phyloP scores from a whole-genome alignment of 2,888 invertebrate genomes.

The Synanthedon myopaeformis region DNA sequence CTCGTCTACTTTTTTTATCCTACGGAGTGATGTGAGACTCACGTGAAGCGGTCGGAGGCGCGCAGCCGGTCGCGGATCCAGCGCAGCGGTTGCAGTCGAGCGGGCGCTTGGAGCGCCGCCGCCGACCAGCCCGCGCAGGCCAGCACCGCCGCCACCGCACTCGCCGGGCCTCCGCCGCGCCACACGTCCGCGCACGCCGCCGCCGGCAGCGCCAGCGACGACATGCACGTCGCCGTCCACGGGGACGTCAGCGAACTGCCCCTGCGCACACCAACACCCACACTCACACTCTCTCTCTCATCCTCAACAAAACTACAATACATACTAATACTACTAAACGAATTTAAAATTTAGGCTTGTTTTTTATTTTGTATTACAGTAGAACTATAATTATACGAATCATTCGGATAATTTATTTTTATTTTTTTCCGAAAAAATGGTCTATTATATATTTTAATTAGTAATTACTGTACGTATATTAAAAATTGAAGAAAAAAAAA shows the following conservation, averaged over 20 bases:
- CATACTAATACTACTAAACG: too few relatives aligned
- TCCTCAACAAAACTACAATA: too few relatives aligned
- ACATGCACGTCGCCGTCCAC: slow-evolving; percentile 86
- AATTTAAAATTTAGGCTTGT: too few relatives aligned
- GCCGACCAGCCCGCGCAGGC: slow-evolving; percentile 26
- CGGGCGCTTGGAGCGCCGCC: slow-evolving; percentile 5
- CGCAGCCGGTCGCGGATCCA: slow-evolving; percentile 26
- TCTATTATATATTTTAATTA: too few relatives aligned
- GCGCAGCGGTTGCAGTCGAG: slow-evolving; percentile 4
- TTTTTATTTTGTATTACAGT: too few relatives aligned
- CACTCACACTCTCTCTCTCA: neutral
- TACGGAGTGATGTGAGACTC: slow-evolving; percentile 8
- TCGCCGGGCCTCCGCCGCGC: slow-evolving; percentile 18
- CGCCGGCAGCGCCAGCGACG: slow-evolving; percentile 90
- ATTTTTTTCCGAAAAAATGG: too few relatives aligned
- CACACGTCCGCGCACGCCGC: slow-evolving; percentile 83
- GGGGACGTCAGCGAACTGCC: slow-evolving; percentile 95
- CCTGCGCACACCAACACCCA: slow-evolving; percentile 62
- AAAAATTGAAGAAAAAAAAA: too few relatives aligned
- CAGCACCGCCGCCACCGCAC: slow-evolving; percentile 13
- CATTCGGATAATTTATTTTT: too few relatives aligned
- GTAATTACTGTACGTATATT: too few relatives aligned
- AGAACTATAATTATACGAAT: too few relatives aligned
- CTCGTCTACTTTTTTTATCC: too few relatives aligned
- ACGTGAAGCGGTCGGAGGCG: slow-evolving; percentile 42